Percentiles rank a stretch among this genome's conserved stretches.
These are phyloP conservation scores for Parus major DNA, from an alignment of 2,113 vertebrate genomes.

Conservation along the genomic window DNA sequence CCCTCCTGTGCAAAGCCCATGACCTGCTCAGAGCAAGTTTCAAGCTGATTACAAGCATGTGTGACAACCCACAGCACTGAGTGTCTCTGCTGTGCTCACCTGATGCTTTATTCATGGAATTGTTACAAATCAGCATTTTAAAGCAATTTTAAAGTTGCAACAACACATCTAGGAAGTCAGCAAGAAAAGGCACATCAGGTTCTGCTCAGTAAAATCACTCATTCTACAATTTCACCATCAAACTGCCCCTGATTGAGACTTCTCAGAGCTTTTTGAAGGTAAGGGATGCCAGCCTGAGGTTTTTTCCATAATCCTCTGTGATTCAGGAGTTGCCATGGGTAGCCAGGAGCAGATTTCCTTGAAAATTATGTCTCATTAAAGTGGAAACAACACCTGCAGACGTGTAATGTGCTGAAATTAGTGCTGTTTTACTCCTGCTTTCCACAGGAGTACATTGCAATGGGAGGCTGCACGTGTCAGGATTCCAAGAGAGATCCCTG, in stretches of 20 bases:
- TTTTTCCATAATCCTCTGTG: background rate
- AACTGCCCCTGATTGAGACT: accelerated
- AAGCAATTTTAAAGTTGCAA: background rate
- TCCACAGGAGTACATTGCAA: background rate
- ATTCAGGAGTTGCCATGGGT: background rate
- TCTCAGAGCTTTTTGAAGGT: background rate
- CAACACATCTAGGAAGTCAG: background rate
- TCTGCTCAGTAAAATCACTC: background rate
- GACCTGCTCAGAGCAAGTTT: background rate
- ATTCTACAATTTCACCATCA: background rate
- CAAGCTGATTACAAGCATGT: accelerated
- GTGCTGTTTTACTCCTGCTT: background rate
- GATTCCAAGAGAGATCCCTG: background rate
- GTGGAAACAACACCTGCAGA: background rate
- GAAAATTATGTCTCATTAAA: background rate
- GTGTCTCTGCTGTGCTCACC: background rate
- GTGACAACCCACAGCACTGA: background rate
- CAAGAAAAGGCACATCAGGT: background rate
- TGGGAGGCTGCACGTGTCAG: accelerated
- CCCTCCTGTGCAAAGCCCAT: background rate
- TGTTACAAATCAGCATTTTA: background rate
- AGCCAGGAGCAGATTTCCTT: background rate
- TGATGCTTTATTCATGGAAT: accelerated
- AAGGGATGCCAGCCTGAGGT: background rate
- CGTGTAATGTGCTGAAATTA: accelerated